Percentiles rank a stretch among this genome's conserved stretches.
Conservation (phyloP, 2,113 vertebrate genomes). For the Psephotus haematonotus region DNA sequence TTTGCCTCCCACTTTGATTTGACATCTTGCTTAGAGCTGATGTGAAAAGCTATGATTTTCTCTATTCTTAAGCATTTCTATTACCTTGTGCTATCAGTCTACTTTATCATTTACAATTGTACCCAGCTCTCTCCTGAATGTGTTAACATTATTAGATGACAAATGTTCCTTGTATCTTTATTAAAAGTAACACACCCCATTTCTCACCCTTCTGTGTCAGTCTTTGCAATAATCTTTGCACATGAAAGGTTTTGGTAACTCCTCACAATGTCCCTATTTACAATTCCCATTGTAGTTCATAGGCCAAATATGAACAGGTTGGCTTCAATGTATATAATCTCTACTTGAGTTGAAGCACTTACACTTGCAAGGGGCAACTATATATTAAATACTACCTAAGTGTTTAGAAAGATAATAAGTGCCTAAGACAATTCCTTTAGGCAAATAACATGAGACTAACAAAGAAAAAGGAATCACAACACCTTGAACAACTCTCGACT, state of each 20-base stretch:
- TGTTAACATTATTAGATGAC: not conserved
- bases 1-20: constrained; percentile 59
- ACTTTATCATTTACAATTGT: constrained; percentile 21
- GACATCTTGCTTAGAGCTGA: constrained; percentile 42
- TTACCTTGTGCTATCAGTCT: constrained; percentile 38
- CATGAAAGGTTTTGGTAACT: not conserved
- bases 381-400: not conserved
- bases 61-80: constrained; percentile 28
- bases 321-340: not conserved
- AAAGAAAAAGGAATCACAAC: not conserved
- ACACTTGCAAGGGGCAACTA: not conserved
- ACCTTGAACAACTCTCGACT: not conserved
- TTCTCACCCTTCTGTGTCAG: not conserved
- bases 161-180: not conserved
- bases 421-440: not conserved
- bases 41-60: constrained; percentile 54
- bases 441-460: not conserved
- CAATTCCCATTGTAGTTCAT: not conserved
- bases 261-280: not conserved
- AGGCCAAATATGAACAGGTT: not conserved
- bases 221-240: not conserved
- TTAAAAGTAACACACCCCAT: constrained; percentile 12
- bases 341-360: not conserved
- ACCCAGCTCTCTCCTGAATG: constrained; percentile 3
- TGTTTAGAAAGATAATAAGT: not conserved